These are phyloP conservation scores for Petrocephalus sullivani DNA, from an alignment of 2,797 vertebrate species.

Conservation along the genomic window DNA sequence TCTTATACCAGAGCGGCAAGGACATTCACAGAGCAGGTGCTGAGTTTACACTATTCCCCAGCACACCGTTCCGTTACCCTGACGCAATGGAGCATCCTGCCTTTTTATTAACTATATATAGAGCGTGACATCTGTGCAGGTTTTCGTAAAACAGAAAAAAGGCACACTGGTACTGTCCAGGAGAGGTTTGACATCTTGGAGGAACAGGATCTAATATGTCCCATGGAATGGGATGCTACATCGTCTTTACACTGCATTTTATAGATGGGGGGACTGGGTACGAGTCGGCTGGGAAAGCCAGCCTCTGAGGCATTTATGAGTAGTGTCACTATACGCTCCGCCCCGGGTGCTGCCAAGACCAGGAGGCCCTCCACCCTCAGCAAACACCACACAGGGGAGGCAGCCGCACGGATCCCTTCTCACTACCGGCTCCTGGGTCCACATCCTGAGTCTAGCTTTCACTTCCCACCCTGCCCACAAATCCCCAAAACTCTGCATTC, in stretches of 20 bases:
- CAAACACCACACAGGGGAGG: slow-evolving; percentile 43
- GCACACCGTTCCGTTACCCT: not conserved
- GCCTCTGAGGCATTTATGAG: not conserved
- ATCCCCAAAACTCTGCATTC: not conserved
- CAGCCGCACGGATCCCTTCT: slow-evolving; percentile 21
- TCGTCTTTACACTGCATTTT: not conserved
- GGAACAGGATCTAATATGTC: not conserved
- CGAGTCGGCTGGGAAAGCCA: not conserved
- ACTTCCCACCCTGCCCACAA: not conserved
- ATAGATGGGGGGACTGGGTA: not conserved
- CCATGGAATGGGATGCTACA: not conserved
- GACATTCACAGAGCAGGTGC: not conserved
- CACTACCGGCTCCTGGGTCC: not conserved
- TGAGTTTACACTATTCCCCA: not conserved
- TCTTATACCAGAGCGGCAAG: not conserved
- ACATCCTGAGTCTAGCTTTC: not conserved
- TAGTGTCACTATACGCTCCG: not conserved
- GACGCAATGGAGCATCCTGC: not conserved
- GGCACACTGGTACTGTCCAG: not conserved
- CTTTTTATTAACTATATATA: not conserved
- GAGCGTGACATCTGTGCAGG: not conserved
- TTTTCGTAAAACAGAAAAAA: not conserved
- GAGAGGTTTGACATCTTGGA: not conserved
- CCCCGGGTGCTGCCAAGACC: not conserved
- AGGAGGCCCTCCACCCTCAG: slow-evolving; percentile 48